Percentiles rank a stretch among this genome's conserved stretches.
These are phyloP conservation scores for Cynocephalus volans DNA, from an alignment of 2,113 vertebrate species.

Conservation along the genomic window DNA sequence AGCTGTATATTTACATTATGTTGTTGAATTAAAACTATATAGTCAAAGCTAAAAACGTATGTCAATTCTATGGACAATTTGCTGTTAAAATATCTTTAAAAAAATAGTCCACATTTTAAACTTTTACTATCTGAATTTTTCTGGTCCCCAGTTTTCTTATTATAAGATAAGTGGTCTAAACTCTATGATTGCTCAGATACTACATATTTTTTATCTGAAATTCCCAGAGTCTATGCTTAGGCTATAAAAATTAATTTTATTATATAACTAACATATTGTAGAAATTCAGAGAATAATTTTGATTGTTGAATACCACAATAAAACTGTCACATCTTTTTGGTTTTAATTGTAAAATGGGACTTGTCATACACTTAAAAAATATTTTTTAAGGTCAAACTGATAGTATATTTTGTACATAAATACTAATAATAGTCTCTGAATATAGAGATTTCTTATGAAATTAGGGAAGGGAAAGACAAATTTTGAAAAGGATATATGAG, in stretches of 20 bases:
- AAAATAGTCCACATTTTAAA: slow-evolving; percentile 38
- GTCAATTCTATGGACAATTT: slow-evolving; percentile 10
- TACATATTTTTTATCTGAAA: slow-evolving; percentile 21
- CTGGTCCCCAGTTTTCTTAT: background rate
- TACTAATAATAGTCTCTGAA: slow-evolving; percentile 21
- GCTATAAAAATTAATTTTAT: slow-evolving; percentile 6
- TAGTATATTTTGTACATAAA: slow-evolving; percentile 40
- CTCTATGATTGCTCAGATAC: background rate
- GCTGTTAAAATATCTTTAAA: slow-evolving; percentile 45
- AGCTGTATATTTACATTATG: background rate
- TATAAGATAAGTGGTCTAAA: slow-evolving; percentile 11
- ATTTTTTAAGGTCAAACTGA: slow-evolving; percentile 25
- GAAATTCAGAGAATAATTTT: slow-evolving; percentile 46
- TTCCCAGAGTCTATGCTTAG: background rate
- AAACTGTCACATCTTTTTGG: background rate
- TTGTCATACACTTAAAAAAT: slow-evolving; percentile 36
- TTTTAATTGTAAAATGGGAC: slow-evolving; percentile 44
- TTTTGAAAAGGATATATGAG: slow-evolving; percentile 45
- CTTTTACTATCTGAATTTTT: background rate
- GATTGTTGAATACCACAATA: background rate
- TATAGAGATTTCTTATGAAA: slow-evolving; percentile 36
- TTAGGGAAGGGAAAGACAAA: background rate
- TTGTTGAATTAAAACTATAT: slow-evolving; percentile 58
- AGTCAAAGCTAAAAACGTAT: slow-evolving; percentile 10
- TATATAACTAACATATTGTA: background rate